Percentiles rank a stretch among this genome's conserved stretches.
Evolutionary conservation across 2,113 vertebrate species (phyloP).

Genomic region (Eurypyga helias): DNA sequence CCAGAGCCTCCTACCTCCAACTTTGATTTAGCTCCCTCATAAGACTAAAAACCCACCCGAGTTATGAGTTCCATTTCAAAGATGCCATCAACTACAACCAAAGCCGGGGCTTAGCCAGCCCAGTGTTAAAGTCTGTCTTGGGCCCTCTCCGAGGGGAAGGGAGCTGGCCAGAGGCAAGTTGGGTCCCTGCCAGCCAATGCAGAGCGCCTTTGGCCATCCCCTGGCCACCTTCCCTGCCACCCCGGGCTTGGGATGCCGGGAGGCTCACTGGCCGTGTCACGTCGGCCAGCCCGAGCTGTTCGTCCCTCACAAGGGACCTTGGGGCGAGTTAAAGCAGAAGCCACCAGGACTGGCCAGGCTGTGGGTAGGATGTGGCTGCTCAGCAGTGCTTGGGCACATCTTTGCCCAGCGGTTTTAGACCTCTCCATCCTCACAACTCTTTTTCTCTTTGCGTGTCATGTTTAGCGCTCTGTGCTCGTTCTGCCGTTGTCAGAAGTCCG

Average conservation of each 20-base stretch:
- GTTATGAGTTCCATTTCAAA: not conserved
- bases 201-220: not conserved
- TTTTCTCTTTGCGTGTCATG: too few relatives aligned
- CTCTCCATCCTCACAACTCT: not conserved
- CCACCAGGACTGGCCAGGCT: not conserved
- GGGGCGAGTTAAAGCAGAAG: not conserved
- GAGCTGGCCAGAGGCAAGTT: not conserved
- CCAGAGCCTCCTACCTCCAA: not conserved
- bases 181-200: not conserved
- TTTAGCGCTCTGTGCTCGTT: not conserved
- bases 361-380: not conserved
- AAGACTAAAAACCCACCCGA: not conserved
- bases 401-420: not conserved
- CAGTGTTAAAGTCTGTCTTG: not conserved
- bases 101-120: not conserved
- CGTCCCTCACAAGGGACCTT: not conserved
- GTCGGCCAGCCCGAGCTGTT: not conserved
- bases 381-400: not conserved
- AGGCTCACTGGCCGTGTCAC: rapidly evolving
- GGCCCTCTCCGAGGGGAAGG: not conserved
- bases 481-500: too few relatives aligned
- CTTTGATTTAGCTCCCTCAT: not conserved
- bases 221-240: not conserved
- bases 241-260: not conserved
- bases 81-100: not conserved